phyloP scores from a whole-genome alignment of 2,797 vertebrate genomes.

The Arvicola amphibius region DNA sequence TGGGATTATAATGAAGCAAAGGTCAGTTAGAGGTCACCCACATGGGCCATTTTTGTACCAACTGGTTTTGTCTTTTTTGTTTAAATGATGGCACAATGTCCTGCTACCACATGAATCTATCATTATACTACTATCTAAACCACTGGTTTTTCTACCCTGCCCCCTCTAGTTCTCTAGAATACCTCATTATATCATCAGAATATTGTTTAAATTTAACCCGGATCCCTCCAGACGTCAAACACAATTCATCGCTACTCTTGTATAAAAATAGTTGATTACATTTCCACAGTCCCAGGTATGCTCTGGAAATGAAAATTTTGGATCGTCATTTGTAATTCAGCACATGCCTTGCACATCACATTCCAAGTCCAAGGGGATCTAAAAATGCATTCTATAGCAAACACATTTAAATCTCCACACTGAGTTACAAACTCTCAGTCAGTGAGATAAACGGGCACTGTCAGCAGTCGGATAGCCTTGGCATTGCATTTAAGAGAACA shows the following conservation, averaged over 20 bases:
- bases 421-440: conserved; percentile 39
- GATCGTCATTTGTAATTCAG: not conserved
- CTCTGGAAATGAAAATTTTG: conserved; percentile 42
- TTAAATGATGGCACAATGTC: not conserved
- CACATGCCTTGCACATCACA: not conserved
- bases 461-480: conserved; percentile 36
- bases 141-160: not conserved
- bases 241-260: not conserved
- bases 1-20: not conserved
- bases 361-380: conserved; percentile 20
- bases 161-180: not conserved
- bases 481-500: conserved; percentile 36
- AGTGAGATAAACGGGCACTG: conserved; percentile 39
- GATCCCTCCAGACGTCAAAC: conserved; percentile 5
- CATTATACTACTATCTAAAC: not conserved
- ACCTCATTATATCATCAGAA: not conserved
- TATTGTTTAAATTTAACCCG: conserved; percentile 40
- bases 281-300: not conserved
- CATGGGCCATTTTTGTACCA: not conserved
- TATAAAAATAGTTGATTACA: conserved; percentile 56
- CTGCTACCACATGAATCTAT: no score
- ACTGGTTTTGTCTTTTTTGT: not conserved
- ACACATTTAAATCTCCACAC: conserved; percentile 47
- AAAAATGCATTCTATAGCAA: conserved; percentile 48
- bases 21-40: not conserved